These are phyloP conservation scores for Bembecia ichneumoniformis DNA, from an alignment of 2,888 invertebrate species.

Conservation along the genomic window DNA sequence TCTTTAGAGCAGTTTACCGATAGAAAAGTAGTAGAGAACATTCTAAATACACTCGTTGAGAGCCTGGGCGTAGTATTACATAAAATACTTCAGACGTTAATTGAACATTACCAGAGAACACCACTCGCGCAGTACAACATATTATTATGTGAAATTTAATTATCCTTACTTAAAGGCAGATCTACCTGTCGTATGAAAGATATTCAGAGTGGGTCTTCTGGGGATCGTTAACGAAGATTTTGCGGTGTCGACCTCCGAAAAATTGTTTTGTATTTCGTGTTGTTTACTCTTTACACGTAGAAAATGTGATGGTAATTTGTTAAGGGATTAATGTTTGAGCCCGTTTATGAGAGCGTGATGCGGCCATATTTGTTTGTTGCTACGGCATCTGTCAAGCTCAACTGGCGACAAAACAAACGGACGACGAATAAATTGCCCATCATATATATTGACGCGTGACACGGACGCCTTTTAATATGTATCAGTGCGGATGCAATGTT, in stretches of 20 bases:
- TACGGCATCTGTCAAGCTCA: conserved; percentile 61
- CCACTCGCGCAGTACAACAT: too few species aligned
- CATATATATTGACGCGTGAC: conserved; percentile 58
- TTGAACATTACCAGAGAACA: too few species aligned
- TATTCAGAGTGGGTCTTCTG: conserved; percentile 16
- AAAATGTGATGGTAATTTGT: conserved; percentile 47
- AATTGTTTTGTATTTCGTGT: conserved; percentile 29
- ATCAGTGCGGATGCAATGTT: conserved; percentile 12
- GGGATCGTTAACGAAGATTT: conserved; percentile 31
- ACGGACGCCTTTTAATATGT: conserved; percentile 30
- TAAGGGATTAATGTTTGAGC: conserved; percentile 60
- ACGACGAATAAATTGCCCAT: conserved; percentile 50
- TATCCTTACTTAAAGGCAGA: not conserved
- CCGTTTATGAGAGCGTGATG: conserved; percentile 60
- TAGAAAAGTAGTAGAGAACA: too few species aligned
- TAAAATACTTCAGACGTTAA: too few species aligned
- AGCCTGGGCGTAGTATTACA: too few species aligned
- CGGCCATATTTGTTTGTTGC: conserved; percentile 60
- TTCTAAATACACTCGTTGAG: too few species aligned
- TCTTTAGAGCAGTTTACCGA: too few species aligned
- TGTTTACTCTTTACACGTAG: conserved; percentile 32
- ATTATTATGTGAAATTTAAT: not conserved
- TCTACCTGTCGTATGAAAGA: conserved; percentile 8
- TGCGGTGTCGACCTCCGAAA: conserved; percentile 18
- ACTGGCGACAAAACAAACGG: conserved; percentile 56